These are phyloP conservation scores for Anser brachyrhynchus DNA, from an alignment of 2,113 vertebrate species.

Conservation along the genomic window DNA sequence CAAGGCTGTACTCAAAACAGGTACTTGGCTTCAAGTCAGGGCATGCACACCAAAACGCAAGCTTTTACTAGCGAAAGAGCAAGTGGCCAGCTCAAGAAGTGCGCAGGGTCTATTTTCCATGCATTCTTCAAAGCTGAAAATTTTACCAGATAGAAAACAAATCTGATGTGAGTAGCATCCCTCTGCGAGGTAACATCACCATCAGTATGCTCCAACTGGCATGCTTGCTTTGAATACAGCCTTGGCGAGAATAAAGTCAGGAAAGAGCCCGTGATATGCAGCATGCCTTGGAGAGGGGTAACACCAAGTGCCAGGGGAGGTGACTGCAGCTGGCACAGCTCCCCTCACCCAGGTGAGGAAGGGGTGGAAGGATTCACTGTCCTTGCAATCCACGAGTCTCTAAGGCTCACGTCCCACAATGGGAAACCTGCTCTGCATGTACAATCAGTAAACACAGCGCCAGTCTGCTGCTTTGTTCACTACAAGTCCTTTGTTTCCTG, in stretches of 20 bases:
- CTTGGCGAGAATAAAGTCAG: background rate
- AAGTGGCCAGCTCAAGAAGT: background rate
- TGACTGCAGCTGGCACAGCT: background rate
- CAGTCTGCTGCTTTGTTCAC: background rate
- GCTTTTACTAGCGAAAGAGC: background rate
- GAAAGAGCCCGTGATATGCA: background rate
- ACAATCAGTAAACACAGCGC: background rate
- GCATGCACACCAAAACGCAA: background rate
- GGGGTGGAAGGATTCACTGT: background rate
- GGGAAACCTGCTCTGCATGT: background rate
- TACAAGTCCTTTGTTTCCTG: background rate
- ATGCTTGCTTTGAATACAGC: background rate
- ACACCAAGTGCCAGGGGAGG: background rate
- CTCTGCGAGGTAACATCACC: background rate
- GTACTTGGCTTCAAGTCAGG: background rate
- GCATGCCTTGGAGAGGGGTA: background rate
- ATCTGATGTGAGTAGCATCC: background rate
- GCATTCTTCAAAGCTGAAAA: background rate
- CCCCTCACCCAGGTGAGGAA: background rate
- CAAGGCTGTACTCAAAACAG: constrained; percentile 1
- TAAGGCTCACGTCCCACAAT: background rate
- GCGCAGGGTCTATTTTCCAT: background rate
- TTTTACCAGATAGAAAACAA: background rate
- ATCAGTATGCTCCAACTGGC: rapidly evolving
- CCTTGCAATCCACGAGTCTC: background rate